phyloP scores from a whole-genome alignment of 2,888 invertebrate genomes.

The Folsomia candida region DNA sequence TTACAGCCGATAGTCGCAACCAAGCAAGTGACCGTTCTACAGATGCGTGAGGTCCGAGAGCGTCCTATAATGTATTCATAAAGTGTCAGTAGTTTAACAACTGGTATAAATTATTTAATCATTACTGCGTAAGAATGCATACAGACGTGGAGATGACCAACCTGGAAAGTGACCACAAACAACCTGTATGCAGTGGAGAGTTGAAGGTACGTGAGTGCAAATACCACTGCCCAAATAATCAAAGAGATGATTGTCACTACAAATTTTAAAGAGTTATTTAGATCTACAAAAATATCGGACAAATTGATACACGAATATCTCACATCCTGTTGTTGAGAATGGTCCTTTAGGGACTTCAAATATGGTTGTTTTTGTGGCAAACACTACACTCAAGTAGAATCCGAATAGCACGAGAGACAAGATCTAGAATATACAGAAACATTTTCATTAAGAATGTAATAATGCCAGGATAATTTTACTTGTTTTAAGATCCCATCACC shows the following conservation, averaged over 20 bases:
- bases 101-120: no score
- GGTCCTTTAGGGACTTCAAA: conserved; percentile 35
- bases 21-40: conserved; percentile 34
- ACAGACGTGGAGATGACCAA: conserved; percentile 15
- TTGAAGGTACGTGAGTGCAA: conserved; percentile 35
- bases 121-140: no score
- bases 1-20: conserved; percentile 28
- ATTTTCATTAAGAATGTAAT: neutral
- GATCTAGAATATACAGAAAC: conserved; percentile 24
- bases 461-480: no score
- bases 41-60: conserved; percentile 35
- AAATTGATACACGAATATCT: conserved; percentile 14
- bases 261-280: conserved; percentile 10
- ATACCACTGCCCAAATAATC: conserved; percentile 31
- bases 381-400: conserved; percentile 36
- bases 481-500: no score
- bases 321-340: conserved; percentile 34
- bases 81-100: no score
- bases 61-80: conserved; percentile 29
- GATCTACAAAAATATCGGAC: neutral
- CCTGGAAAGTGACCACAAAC: conserved; percentile 42
- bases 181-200: conserved; percentile 35
- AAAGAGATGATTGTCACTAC: conserved; percentile 35
- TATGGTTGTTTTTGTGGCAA: conserved; percentile 30
- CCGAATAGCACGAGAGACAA: conserved; percentile 35